These are phyloP conservation scores for Trichechus manatus DNA, from an alignment of 2,113 vertebrate species.

Conservation along the genomic window DNA sequence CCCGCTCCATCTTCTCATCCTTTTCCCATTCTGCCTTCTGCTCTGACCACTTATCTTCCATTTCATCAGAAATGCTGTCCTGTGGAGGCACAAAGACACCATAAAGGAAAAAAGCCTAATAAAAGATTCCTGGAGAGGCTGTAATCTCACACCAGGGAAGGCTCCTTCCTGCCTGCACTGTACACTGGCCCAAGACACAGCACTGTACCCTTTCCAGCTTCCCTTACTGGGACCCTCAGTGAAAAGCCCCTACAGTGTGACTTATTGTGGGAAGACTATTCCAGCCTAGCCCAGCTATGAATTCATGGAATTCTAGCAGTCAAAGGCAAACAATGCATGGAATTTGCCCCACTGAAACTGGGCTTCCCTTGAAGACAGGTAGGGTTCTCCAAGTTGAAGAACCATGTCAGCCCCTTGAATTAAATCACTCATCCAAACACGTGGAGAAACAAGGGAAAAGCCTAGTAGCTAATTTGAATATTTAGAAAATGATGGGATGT, in stretches of 20 bases:
- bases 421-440: background rate
- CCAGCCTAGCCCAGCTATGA: background rate
- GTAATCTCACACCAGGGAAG: no score
- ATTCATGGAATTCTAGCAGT: background rate
- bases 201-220: background rate
- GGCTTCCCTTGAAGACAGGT: background rate
- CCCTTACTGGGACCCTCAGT: background rate
- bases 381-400: background rate
- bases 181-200: background rate
- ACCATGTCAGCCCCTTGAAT: background rate
- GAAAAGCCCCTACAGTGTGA: no score
- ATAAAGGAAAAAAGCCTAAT: background rate
- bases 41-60: conserved; percentile 86
- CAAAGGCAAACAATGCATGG: background rate
- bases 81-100: conserved; percentile 6
- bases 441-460: background rate
- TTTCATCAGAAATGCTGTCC: conserved; percentile 85
- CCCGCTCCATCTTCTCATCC: conserved; percentile 81
- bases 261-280: background rate
- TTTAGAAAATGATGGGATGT: background rate
- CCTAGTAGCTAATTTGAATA: background rate
- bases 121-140: background rate
- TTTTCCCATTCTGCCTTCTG: conserved; percentile 83
- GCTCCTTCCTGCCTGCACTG: background rate
- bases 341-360: background rate